These are phyloP conservation scores for Rhegmatorhina hoffmannsi DNA, from an alignment of 2,113 vertebrate species.

Conservation along the genomic window DNA sequence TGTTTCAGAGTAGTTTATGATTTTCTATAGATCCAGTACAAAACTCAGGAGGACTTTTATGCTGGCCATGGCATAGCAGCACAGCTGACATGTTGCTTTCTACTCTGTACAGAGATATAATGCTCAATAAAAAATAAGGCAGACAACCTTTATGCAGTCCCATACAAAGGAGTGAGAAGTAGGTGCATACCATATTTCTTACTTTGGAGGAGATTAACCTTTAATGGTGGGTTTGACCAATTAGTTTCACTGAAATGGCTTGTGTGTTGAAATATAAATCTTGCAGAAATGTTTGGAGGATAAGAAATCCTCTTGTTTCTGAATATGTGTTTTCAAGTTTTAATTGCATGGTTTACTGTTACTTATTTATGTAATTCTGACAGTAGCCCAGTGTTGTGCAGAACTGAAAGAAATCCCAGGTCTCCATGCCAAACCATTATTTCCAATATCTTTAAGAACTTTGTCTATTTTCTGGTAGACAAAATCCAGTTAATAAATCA, in stretches of 20 bases:
- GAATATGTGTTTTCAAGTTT: neutral
- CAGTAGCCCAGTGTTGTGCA: neutral
- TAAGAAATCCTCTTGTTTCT: neutral
- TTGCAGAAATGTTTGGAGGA: neutral
- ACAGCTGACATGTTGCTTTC: neutral
- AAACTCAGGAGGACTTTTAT: neutral
- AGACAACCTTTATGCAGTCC: neutral
- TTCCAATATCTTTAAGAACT: neutral
- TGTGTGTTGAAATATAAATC: neutral
- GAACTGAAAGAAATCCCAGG: neutral
- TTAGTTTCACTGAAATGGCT: neutral
- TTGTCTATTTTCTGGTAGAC: neutral
- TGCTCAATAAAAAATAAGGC: neutral
- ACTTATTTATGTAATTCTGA: neutral
- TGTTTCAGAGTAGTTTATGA: neutral
- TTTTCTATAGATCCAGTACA: neutral
- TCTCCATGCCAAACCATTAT: neutral
- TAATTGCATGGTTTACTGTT: neutral
- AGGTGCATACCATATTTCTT: neutral
- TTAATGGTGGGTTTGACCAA: neutral
- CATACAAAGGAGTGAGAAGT: neutral
- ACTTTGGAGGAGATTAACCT: neutral
- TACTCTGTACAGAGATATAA: neutral
- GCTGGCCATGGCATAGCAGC: neutral
- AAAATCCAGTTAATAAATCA: neutral